These are phyloP conservation scores for Frankliniella intonsa DNA, from an alignment of 2,888 invertebrate genomes.

Conservation along the genomic window DNA sequence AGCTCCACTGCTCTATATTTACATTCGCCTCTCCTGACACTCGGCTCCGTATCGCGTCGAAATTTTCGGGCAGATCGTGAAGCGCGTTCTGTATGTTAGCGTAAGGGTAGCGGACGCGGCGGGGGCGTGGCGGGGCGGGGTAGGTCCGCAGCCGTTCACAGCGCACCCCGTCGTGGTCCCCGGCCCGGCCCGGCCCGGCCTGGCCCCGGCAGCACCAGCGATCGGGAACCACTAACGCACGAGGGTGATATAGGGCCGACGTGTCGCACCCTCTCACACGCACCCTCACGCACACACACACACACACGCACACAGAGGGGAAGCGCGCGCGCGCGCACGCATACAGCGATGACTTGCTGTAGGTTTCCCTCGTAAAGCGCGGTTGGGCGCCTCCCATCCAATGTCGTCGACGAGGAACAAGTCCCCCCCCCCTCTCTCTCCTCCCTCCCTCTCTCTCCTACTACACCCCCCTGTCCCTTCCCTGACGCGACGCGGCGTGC, in stretches of 20 bases:
- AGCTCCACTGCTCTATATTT: too few relatives aligned
- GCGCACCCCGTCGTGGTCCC: not conserved
- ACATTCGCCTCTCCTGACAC: too few relatives aligned
- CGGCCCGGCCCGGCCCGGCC: not conserved
- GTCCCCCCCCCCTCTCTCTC: not conserved
- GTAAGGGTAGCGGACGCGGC: not conserved
- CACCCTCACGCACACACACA: not conserved
- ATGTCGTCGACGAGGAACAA: not conserved
- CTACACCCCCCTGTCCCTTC: too few relatives aligned
- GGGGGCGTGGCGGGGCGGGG: not conserved
- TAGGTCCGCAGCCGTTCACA: not conserved
- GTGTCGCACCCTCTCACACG: conserved; percentile 15
- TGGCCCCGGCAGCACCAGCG: not conserved
- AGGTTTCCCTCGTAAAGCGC: conserved; percentile 22
- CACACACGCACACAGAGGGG: not conserved
- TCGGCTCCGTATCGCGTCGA: too few relatives aligned
- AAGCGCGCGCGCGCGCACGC: not conserved
- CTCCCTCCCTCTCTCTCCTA: not conserved
- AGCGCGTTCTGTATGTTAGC: too few relatives aligned
- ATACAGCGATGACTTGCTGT: conserved; percentile 10
- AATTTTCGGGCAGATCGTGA: too few relatives aligned
- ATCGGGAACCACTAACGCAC: conserved; percentile 2
- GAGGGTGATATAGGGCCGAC: conserved; percentile 8
- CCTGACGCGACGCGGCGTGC: too few relatives aligned
- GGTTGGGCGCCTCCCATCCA: conserved; percentile 21